Evolutionary conservation across 2,113 vertebrate species (phyloP).

Genomic region (Nyctereutes procyonoides): DNA sequence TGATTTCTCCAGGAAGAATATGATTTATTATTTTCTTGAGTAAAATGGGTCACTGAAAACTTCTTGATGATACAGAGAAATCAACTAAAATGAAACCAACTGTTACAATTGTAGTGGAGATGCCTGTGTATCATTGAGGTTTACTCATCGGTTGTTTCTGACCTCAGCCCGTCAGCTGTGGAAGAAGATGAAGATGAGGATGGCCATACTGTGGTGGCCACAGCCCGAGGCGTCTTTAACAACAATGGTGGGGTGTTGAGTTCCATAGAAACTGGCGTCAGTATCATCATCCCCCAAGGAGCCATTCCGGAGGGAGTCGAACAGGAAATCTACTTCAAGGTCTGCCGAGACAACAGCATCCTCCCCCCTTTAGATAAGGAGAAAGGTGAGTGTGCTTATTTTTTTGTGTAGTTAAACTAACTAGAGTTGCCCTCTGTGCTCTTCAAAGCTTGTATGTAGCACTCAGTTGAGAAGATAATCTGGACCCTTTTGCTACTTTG

Average conservation of each 20-base stretch:
- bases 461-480: not conserved
- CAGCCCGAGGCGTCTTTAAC: conserved; percentile 97
- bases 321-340: conserved; percentile 99
- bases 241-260: conserved; percentile 97
- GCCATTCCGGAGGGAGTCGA: conserved; percentile 98
- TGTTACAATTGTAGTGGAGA: not conserved
- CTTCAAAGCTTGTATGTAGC: rapidly evolving
- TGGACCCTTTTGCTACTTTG: not conserved
- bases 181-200: conserved; percentile 98
- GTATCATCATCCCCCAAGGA: conserved; percentile 99
- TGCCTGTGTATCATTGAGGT: rapidly evolving
- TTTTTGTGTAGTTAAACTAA: not conserved
- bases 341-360: conserved; percentile 99
- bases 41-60: not conserved
- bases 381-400: conserved; percentile 91
- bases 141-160: conserved; percentile 26
- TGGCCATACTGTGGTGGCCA: conserved; percentile 98
- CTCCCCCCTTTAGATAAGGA: conserved; percentile 99
- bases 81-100: not conserved
- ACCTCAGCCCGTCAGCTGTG: conserved; percentile 92
- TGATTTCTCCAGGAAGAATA: not conserved
- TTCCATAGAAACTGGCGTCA: conserved; percentile 98
- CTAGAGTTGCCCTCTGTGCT: too few species aligned
- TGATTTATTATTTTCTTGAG: not conserved
- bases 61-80: not conserved